A percentile compares a stretch with the other conserved stretches of the same genome.
Conservation (phyloP, 1,140 invertebrate genomes). For the Neotoxoptera formosana region DNA sequence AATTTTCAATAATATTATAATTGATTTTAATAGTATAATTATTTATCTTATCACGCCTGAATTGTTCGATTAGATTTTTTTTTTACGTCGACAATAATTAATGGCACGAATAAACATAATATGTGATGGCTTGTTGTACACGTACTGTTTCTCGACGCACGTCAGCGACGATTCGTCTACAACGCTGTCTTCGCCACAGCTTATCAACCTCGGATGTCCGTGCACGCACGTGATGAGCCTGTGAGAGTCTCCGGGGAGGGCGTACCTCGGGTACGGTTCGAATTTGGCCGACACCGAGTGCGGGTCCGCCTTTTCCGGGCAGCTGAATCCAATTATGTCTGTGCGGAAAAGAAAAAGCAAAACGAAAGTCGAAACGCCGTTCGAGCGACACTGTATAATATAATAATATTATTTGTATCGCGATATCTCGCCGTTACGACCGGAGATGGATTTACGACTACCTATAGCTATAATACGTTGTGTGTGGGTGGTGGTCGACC, state of each 20-base stretch:
- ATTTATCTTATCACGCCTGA: neutral
- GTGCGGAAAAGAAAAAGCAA: constrained; percentile 58
- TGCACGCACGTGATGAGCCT: constrained; percentile 88
- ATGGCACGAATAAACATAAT: too few relatives aligned
- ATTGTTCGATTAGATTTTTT: neutral
- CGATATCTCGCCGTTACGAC: neutral
- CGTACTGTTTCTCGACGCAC: constrained; percentile 80
- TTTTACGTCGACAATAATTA: neutral
- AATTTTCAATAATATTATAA: neutral
- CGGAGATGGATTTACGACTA: neutral
- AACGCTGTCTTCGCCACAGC: constrained; percentile 84
- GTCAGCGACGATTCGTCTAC: constrained; percentile 83
- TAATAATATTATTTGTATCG: neutral
- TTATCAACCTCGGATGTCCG: constrained; percentile 82
- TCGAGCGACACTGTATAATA: neutral
- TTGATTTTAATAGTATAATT: too few relatives aligned
- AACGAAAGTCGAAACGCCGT: neutral
- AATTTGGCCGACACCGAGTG: constrained; percentile 81
- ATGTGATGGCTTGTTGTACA: neutral
- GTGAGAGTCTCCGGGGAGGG: constrained; percentile 82
- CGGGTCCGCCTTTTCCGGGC: constrained; percentile 66
- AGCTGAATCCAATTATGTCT: constrained; percentile 84
- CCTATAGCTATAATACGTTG: too few relatives aligned
- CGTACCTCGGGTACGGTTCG: constrained; percentile 88
- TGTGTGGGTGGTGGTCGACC: too few relatives aligned